Conservation (phyloP, 2,797 vertebrate species). For the Girardinus metallicus region DNA sequence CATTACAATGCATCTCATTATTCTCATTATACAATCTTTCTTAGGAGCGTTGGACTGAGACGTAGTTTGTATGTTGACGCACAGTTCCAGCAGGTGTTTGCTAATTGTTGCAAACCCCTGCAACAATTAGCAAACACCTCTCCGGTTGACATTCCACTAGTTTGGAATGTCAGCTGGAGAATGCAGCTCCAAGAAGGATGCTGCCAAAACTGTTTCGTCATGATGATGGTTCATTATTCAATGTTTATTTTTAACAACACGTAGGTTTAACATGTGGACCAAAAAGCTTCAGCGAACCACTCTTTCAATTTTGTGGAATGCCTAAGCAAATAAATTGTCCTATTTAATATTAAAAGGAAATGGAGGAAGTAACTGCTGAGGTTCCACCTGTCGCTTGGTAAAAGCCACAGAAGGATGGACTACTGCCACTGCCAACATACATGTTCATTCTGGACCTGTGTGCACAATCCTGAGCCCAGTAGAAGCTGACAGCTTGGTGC, state of each 20-base stretch:
- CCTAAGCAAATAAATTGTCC: neutral
- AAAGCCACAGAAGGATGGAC: neutral
- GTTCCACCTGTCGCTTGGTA: neutral
- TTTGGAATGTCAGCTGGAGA: too few species aligned
- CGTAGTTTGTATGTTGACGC: too few species aligned
- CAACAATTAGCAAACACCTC: too few species aligned
- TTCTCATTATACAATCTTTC: too few species aligned
- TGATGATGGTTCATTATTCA: neutral
- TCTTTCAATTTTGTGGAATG: neutral
- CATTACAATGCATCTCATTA: too few species aligned
- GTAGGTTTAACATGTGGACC: neutral
- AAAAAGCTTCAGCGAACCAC: neutral
- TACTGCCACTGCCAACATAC: neutral
- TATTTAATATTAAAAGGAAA: neutral
- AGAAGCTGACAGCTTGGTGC: conserved; percentile 2
- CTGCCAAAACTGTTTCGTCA: neutral
- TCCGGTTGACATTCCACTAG: too few species aligned
- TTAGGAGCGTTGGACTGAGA: too few species aligned
- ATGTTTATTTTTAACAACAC: neutral
- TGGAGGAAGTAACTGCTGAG: neutral
- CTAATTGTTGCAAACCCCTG: too few species aligned
- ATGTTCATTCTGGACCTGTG: neutral
- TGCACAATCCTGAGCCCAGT: neutral
- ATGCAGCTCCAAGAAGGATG: too few species aligned
- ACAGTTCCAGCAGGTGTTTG: too few species aligned